Percentiles rank a stretch among this genome's conserved stretches.
These are phyloP conservation scores for Myopa testacea DNA, from an alignment of 2,888 invertebrate species.

Conservation along the genomic window DNA sequence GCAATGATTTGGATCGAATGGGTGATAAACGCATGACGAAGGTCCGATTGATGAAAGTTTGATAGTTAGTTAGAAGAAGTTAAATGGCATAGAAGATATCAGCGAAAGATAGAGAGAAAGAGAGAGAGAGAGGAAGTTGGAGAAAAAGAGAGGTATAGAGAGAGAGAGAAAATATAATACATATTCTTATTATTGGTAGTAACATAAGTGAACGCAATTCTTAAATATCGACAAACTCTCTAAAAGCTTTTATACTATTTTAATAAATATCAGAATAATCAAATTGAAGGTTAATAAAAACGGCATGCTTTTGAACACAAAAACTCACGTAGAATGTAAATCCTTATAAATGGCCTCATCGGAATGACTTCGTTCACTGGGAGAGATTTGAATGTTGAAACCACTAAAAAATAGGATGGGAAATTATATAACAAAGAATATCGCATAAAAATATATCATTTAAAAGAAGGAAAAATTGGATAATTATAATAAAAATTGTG, in stretches of 20 bases:
- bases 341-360: constrained; percentile 89
- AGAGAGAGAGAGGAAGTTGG: constrained; percentile 3
- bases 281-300: neutral
- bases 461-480: neutral
- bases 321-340: constrained; percentile 82
- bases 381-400: constrained; percentile 77
- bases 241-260: neutral
- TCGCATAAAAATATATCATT: neutral
- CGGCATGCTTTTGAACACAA: neutral
- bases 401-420: constrained; percentile 72
- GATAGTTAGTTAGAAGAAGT: constrained; percentile 23
- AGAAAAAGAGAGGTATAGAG: constrained; percentile 12
- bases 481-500: neutral
- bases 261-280: neutral
- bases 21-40: no score
- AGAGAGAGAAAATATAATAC: neutral
- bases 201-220: constrained; percentile 26
- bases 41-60: neutral
- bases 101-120: constrained; percentile 40
- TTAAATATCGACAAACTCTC: neutral
- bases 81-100: constrained; percentile 20
- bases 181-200: neutral
- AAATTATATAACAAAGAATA: neutral
- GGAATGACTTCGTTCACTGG: constrained; percentile 76
- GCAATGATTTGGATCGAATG: neutral